Base-by-base conservation (phyloP, 2,113 vertebrate genomes). In the Chloroceryle aenea region DNA sequence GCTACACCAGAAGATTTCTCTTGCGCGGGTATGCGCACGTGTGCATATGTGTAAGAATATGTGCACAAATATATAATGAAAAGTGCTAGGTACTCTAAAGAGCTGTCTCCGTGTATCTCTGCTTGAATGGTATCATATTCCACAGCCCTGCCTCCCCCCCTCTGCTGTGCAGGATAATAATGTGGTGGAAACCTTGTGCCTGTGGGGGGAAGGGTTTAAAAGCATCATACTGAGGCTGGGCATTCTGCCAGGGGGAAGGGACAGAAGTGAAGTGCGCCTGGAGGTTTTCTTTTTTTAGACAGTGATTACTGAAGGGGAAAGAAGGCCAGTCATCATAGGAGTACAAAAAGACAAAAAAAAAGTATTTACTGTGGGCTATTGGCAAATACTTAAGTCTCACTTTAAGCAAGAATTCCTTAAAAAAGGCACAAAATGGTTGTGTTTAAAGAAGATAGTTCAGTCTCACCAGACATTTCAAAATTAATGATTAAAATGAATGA, bases 221-320 rank as follows among this genome's bases (percentile, higher is more conserved):
- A 97, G 96, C 96, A 91, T 97, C 97, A 84, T 19, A 95, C 94
- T 95, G 93, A 87, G 95, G 83, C 97, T 91, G 96, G 97, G 97
- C 97, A 34, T 77, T 48, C 94, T 97, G 97, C 96, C 82, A 97
- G 92, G 48, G 48, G 86, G 85, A 91, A 92, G 81, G 78, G 96
- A 97, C 94, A 97, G 95, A 97, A 96, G 91, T 94, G 96, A 97
- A 97, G 92, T 96, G 45, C 82, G 91, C 95, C 87, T 96, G 83
- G 96, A 97, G 91, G 56, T 96, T 97, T 97, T 93, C 96, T 95
- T 94, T 97, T 97, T 96, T 97, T 97, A 96, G 96, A 92, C 68
- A 91, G 81, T 87, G 89, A 93, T 97, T 94, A 85, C 66, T 95
- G 80, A 96, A 97, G 80, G 62, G 62, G 75, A 97, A 97, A 97